phyloP scores from a whole-genome alignment of 2,797 vertebrate genomes.

The Gymnothorax javanicus region DNA sequence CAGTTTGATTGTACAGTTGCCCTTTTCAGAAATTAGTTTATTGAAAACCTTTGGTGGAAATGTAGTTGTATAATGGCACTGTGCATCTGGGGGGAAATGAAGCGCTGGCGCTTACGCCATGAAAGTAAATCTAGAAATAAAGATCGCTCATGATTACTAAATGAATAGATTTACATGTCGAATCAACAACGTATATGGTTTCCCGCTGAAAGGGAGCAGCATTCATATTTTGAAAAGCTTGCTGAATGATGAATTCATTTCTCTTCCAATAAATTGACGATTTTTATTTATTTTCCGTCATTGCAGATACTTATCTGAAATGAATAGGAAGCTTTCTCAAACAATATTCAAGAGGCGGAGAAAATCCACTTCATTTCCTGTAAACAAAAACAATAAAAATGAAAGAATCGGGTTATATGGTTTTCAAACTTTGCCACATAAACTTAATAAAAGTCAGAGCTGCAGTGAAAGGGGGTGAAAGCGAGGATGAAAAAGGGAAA shows the following conservation, averaged over 20 bases:
- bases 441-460: slow-evolving; percentile 68
- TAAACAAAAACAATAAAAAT: slow-evolving; percentile 58
- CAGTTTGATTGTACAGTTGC: slow-evolving; percentile 13
- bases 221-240: not conserved
- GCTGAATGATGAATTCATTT: slow-evolving; percentile 10
- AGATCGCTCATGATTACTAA: slow-evolving; percentile 52
- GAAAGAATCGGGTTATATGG: slow-evolving; percentile 51
- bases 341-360: slow-evolving; percentile 42
- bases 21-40: slow-evolving; percentile 22
- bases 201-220: not conserved
- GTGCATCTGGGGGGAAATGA: not conserved
- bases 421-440: slow-evolving; percentile 54
- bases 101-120: slow-evolving; percentile 57
- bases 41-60: slow-evolving; percentile 16
- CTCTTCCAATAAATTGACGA: slow-evolving; percentile 3
- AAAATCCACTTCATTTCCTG: slow-evolving; percentile 54
- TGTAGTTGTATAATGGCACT: not conserved
- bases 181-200: not conserved
- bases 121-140: slow-evolving; percentile 65
- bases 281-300: slow-evolving; percentile 51
- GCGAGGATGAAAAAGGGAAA: not conserved
- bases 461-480: not conserved
- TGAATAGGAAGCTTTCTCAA: not conserved
- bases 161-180: slow-evolving; percentile 16
- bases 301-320: slow-evolving; percentile 51